These are phyloP conservation scores for Pempheris klunzingeri DNA, from an alignment of 2,797 vertebrate genomes.

Conservation along the genomic window DNA sequence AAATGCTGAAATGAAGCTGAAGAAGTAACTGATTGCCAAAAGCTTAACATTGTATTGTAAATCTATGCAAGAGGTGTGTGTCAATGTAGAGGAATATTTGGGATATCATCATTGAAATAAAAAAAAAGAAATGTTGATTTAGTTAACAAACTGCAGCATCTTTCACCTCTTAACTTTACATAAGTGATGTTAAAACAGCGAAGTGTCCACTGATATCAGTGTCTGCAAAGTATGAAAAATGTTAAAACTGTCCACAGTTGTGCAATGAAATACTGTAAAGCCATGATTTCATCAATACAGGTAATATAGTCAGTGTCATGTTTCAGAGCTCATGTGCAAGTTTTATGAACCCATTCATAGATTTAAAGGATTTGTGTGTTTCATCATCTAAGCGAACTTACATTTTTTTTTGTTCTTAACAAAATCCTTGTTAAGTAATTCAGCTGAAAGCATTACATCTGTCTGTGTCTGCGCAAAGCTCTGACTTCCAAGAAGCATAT, in stretches of 20 bases:
- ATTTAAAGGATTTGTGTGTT: slow-evolving; percentile 12
- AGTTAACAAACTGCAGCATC: background rate
- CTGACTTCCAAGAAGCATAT: background rate
- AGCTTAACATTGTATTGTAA: no score
- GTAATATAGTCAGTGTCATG: background rate
- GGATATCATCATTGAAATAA: background rate
- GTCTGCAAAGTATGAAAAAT: slow-evolving; percentile 17
- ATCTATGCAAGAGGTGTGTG: background rate
- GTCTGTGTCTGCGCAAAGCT: background rate
- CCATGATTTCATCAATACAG: background rate
- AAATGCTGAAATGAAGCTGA: no score
- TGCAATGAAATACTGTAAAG: slow-evolving; percentile 1
- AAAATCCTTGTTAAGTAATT: no score
- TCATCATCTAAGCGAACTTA: background rate
- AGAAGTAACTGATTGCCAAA: no score
- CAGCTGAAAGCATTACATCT: slow-evolving; percentile 6
- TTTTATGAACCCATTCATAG: background rate
- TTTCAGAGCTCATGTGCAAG: slow-evolving; percentile 18
- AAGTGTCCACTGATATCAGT: no score
- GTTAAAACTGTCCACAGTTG: background rate
- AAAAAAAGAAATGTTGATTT: background rate
- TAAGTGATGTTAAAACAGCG: no score
- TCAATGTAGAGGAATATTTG: background rate
- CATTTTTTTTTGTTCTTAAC: no score
- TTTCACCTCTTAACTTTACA: background rate